Evolutionary conservation across 2,113 vertebrate genomes (phyloP).

Genomic region (Crocuta crocuta): DNA sequence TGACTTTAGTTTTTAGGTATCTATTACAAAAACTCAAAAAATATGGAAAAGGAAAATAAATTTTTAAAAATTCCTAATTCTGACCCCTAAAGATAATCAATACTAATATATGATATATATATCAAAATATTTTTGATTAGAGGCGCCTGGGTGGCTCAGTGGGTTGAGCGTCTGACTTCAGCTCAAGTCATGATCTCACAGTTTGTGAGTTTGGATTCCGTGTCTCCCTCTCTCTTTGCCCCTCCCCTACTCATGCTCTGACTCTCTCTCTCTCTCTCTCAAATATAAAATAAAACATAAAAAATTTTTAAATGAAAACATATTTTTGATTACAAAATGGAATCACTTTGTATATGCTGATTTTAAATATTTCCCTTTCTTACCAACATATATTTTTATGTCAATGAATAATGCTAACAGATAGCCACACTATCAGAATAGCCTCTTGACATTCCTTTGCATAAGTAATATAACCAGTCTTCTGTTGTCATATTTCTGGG

Average conservation of each 20-base stretch:
- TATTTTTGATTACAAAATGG: conserved; percentile 12
- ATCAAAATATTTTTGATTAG: neutral
- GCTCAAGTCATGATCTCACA: too few relatives aligned
- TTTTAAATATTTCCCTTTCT: conserved; percentile 27
- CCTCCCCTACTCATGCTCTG: too few relatives aligned
- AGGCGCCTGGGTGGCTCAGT: too few relatives aligned
- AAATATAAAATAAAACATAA: too few relatives aligned
- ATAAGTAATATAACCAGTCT: neutral
- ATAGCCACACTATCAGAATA: neutral
- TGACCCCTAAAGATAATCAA: neutral
- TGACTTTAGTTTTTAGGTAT: neutral
- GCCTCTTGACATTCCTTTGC: neutral
- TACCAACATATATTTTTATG: neutral
- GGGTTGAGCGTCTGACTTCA: too few relatives aligned
- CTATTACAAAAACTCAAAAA: neutral
- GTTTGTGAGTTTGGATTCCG: too few relatives aligned
- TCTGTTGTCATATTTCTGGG: neutral
- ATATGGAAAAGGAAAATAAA: neutral
- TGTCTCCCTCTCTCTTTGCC: too few relatives aligned
- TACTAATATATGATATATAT: neutral
- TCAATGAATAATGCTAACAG: neutral
- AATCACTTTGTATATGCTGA: neutral
- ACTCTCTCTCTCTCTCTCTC: too few relatives aligned
- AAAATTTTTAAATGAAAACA: neutral
- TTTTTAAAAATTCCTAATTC: neutral